Evolutionary conservation across 1,140 invertebrate species (phyloP).

Genomic region (Hirudo medicinalis): DNA sequence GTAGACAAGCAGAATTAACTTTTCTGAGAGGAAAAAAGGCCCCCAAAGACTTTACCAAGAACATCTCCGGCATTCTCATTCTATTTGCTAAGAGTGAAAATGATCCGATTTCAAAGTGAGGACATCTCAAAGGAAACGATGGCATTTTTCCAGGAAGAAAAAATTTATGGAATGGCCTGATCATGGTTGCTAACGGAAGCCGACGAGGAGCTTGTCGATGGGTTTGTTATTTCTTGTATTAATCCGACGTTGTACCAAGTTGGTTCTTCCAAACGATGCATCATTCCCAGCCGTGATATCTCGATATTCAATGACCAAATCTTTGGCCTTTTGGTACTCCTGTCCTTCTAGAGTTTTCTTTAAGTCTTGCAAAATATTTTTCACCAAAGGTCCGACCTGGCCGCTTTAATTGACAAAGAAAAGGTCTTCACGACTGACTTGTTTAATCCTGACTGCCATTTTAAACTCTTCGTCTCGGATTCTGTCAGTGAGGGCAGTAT

Average conservation of each 20-base stretch:
- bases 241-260: not conserved
- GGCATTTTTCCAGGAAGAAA: no score
- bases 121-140: no score
- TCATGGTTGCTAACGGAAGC: not conserved
- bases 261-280: not conserved
- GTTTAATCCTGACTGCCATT: not conserved
- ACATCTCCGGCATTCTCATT: no score
- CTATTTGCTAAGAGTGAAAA: no score
- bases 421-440: not conserved
- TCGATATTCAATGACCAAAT: not conserved
- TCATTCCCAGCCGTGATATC: not conserved
- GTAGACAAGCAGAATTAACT: no score
- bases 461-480: not conserved
- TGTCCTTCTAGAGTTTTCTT: not conserved
- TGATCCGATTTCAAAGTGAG: no score
- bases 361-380: not conserved
- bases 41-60: no score
- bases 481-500: not conserved
- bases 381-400: not conserved
- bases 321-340: not conserved
- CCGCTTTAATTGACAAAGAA: not conserved
- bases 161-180: no score
- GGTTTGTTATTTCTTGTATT: not conserved
- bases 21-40: no score
- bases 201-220: slow-evolving; percentile 4